Base-by-base conservation (phyloP, 2,797 vertebrate genomes). In the Meriones psammophilus region DNA sequence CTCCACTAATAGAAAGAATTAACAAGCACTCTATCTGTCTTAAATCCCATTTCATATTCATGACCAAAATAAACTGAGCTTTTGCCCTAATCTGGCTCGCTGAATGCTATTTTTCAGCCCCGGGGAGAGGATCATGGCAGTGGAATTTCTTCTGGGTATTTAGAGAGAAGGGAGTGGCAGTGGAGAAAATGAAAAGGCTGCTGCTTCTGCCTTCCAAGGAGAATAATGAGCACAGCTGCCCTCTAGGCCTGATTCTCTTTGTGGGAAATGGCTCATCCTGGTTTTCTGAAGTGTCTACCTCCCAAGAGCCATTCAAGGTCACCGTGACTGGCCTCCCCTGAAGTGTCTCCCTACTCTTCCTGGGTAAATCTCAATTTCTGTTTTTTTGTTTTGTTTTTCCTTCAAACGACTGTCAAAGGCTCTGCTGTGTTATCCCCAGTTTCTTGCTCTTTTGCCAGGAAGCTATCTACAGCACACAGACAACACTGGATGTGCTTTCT, bases 1-100 rank as follows among this genome's bases (percentile, higher is more conserved):
- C 60, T 93, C 91, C 74, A 69, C 94, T 96, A 93, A 96, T 77
- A 93, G 92, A 89, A 95, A 86, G 68, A 98, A 96, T 95, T 92
- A 96, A 96, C 92, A 97, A 96, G 68, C 91, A 60, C 91, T 92
- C 85, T 94, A 89, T 96, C 85, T 96, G 79, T 96, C 79, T 86
- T 73, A 95, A 94, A 89, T 92, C 58, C 62, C 62, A 96, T 92
- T 96, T 91, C 87, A 95, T 91, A 97, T 97, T 96, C 86, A 95
- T 95, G 79, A 88, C 68, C 2, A 3, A 96, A 96, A 95, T 93
- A 95, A 95, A 95, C 62, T 68, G 69, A 76, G 84, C 87, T 95
- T 60, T 93, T 90, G 56, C 56, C 79, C 69, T 95, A 58, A 89
- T 90, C 89, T 96, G 80, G 66, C 87, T 95, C 24, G 6, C n/a